Evolutionary conservation across 2,888 invertebrate species (phyloP).

Genomic region (Brachynemurus nebulosus): DNA sequence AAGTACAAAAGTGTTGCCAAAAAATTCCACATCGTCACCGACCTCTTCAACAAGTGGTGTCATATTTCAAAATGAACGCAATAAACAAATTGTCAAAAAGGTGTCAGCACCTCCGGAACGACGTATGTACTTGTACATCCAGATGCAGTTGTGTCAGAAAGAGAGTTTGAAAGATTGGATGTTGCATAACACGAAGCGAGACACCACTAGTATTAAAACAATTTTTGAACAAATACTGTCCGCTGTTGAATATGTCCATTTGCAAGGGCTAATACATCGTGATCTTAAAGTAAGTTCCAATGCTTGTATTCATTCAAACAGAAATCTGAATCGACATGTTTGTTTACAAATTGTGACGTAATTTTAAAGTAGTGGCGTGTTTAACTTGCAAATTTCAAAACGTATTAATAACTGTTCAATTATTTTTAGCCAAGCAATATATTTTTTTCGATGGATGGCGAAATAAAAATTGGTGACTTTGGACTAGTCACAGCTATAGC

Average conservation of each 20-base stretch:
- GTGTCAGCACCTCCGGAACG: background rate
- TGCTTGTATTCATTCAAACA: background rate
- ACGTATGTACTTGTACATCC: conserved; percentile 75
- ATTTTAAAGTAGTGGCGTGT: too few relatives aligned
- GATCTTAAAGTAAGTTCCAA: conserved; percentile 66
- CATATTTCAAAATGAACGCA: background rate
- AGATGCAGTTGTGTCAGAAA: conserved; percentile 90
- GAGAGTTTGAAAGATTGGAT: conserved; percentile 90
- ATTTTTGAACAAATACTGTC: conserved; percentile 84
- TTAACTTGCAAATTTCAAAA: background rate
- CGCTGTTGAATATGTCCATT: conserved; percentile 92
- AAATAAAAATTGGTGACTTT: conserved; percentile 94
- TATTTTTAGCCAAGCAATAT: conserved; percentile 67
- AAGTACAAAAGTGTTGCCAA: background rate
- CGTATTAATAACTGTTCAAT: conserved; percentile 1
- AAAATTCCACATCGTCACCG: background rate
- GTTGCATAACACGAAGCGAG: conserved; percentile 38
- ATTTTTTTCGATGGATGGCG: conserved; percentile 82
- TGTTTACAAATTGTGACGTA: too few relatives aligned
- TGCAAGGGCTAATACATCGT: conserved; percentile 84
- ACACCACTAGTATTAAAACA: conserved; percentile 39
- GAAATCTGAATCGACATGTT: background rate
- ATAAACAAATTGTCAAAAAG: background rate
- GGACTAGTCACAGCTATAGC: conserved; percentile 88
- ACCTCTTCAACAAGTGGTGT: too few relatives aligned